A percentile compares a stretch with the other conserved stretches of the same genome.
These are phyloP conservation scores for Amblyopsis rosae DNA, from an alignment of 2,113 vertebrate species.

Conservation along the genomic window DNA sequence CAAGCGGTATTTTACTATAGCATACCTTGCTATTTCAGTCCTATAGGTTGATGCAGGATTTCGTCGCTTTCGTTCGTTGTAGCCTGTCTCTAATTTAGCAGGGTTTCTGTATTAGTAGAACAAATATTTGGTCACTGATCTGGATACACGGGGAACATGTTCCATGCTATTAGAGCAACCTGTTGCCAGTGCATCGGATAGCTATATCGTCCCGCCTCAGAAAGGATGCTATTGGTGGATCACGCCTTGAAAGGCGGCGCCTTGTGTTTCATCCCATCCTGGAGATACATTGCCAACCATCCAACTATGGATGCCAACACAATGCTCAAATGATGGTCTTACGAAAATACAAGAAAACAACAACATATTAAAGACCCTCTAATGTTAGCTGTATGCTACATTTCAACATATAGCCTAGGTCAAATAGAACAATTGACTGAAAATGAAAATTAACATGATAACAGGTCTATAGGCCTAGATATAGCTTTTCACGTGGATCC, in stretches of 20 bases:
- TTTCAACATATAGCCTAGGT: too few species aligned
- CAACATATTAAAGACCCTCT: too few species aligned
- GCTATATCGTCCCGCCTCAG: constrained; percentile 50
- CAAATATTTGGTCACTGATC: constrained; percentile 20
- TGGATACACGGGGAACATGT: constrained; percentile 29
- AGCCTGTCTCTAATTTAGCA: not conserved
- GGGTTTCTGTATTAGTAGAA: not conserved
- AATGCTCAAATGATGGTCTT: too few species aligned
- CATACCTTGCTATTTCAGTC: constrained; percentile 35
- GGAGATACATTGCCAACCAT: too few species aligned
- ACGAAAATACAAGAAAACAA: too few species aligned
- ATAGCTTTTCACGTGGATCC: too few species aligned
- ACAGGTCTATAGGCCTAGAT: too few species aligned
- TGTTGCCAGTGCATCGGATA: constrained; percentile 71
- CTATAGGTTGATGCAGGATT: not conserved
- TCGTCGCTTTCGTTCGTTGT: not conserved
- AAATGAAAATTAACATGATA: too few species aligned
- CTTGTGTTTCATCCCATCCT: not conserved
- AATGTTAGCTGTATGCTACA: too few species aligned
- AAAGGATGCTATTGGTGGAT: constrained; percentile 53
- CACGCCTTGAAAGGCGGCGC: constrained; percentile 37
- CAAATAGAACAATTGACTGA: too few species aligned
- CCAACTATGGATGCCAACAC: too few species aligned
- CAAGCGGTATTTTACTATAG: not conserved
- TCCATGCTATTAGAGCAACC: constrained; percentile 60